phyloP scores from a whole-genome alignment of 2,888 invertebrate genomes.

The Xestia sexstrigata region DNA sequence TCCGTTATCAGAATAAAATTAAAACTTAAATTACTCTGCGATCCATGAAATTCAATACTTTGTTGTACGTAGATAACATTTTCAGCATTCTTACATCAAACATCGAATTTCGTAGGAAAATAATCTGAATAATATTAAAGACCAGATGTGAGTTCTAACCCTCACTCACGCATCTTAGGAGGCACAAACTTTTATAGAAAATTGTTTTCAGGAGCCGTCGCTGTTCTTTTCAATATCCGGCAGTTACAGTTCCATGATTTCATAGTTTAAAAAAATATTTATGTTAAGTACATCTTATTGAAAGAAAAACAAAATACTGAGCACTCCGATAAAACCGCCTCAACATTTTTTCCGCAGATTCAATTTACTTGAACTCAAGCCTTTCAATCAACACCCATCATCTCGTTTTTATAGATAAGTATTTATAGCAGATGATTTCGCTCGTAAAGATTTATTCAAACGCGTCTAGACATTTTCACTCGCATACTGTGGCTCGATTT shows the following conservation, averaged over 20 bases:
- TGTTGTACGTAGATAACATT: background rate
- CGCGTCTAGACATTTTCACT: conserved; percentile 73
- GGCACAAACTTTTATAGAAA: background rate
- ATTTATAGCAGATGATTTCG: conserved; percentile 55
- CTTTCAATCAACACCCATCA: conserved; percentile 46
- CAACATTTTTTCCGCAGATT: background rate
- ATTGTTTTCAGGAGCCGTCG: background rate
- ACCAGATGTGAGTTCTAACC: background rate
- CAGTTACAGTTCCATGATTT: background rate
- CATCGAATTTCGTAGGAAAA: background rate
- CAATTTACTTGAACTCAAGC: background rate
- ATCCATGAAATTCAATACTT: conserved; percentile 15
- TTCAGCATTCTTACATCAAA: too few relatives aligned
- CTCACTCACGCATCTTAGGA: background rate
- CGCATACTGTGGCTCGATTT: conserved; percentile 77
- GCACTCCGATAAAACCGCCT: background rate
- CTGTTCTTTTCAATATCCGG: background rate
- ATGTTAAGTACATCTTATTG: background rate
- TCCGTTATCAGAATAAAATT: conserved; percentile 32
- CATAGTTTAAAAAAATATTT: background rate
- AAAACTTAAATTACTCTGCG: conserved; percentile 10
- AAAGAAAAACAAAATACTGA: background rate
- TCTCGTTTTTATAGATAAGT: conserved; percentile 51
- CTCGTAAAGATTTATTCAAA: conserved; percentile 73
- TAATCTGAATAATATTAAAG: background rate